Evolutionary conservation across 2,113 vertebrate species (phyloP).

Genomic region (Corythornis cristatus): DNA sequence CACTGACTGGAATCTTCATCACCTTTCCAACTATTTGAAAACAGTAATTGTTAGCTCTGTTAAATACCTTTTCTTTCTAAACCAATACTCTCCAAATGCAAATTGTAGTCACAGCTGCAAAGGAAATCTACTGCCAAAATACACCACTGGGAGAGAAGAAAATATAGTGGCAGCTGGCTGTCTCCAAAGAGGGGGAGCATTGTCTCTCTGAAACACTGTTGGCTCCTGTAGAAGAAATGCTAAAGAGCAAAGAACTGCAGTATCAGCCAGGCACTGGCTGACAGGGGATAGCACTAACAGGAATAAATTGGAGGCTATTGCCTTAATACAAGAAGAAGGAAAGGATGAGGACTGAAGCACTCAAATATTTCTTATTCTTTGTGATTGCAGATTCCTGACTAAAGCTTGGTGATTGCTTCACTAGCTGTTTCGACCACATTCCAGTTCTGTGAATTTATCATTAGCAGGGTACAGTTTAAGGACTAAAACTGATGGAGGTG

Average conservation of each 20-base stretch:
- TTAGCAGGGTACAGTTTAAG: not conserved
- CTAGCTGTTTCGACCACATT: not conserved
- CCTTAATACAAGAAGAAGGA: not conserved
- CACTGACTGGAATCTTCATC: constrained; percentile 20
- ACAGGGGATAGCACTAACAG: not conserved
- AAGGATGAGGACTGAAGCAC: not conserved
- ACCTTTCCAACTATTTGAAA: constrained; percentile 53
- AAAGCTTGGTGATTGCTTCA: not conserved
- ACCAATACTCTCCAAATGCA: constrained; percentile 32
- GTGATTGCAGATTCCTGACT: constrained; percentile 3
- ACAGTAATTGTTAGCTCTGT: constrained; percentile 46
- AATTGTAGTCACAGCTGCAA: constrained; percentile 66
- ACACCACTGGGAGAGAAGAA: constrained; percentile 39
- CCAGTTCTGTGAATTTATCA: not conserved
- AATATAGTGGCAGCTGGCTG: constrained; percentile 63
- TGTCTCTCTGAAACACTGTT: constrained; percentile 19
- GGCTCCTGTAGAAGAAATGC: constrained; percentile 14
- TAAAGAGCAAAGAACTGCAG: not conserved
- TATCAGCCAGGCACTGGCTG: not conserved
- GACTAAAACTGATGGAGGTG: constrained; percentile 1
- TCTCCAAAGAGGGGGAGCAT: constrained; percentile 10
- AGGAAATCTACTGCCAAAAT: constrained; percentile 64
- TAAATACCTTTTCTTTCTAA: constrained; percentile 59
- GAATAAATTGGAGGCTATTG: not conserved
- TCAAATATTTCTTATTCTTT: not conserved